These are phyloP conservation scores for Sturnira hondurensis DNA, from an alignment of 2,113 vertebrate genomes.

Conservation along the genomic window DNA sequence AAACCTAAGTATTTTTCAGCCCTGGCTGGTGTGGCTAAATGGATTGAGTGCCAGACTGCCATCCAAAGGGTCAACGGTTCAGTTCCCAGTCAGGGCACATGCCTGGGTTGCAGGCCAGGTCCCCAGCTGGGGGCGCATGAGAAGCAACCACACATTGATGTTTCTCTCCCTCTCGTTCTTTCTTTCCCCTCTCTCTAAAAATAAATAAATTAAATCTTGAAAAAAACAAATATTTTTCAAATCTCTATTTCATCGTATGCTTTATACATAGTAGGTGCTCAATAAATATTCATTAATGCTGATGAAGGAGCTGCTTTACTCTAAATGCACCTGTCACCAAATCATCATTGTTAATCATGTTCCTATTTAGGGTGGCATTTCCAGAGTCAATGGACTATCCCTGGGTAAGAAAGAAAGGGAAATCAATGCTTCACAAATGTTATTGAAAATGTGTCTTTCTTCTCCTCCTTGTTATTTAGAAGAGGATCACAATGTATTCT, in stretches of 20 bases:
- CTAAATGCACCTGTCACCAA: background rate
- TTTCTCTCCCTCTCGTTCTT: too few species aligned
- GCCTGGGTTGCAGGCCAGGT: too few species aligned
- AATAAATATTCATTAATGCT: background rate
- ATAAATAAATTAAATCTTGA: too few species aligned
- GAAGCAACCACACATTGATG: too few species aligned
- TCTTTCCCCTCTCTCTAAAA: too few species aligned
- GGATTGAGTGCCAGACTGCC: too few species aligned
- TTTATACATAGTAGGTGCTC: background rate
- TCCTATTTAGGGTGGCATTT: background rate
- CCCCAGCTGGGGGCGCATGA: too few species aligned
- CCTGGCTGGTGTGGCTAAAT: too few species aligned
- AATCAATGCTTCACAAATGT: background rate
- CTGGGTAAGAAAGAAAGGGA: background rate
- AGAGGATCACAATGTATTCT: background rate
- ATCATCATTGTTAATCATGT: background rate
- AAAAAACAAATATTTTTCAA: background rate
- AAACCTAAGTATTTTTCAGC: background rate
- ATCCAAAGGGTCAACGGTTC: too few species aligned
- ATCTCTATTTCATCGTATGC: background rate
- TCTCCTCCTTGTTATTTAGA: background rate
- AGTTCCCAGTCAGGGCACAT: too few species aligned
- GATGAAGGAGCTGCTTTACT: background rate
- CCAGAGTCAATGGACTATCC: background rate
- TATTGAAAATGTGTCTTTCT: slow-evolving; percentile 4